Conservation (phyloP, 2,113 vertebrate genomes). For the Chamaea fasciata region DNA sequence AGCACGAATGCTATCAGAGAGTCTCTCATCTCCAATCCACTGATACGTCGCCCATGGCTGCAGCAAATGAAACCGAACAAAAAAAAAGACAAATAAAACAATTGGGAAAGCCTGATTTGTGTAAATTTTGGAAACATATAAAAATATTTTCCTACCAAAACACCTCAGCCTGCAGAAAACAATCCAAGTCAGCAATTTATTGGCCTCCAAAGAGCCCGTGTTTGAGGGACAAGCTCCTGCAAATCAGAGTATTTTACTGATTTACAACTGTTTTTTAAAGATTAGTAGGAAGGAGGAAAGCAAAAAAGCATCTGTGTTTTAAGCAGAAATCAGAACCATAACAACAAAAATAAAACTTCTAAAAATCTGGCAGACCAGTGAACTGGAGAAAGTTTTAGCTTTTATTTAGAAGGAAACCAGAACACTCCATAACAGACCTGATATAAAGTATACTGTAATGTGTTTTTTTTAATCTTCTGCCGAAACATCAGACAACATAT, state of each 20-base stretch:
- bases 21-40: background rate
- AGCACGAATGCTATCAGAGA: background rate
- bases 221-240: background rate
- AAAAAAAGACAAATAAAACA: background rate
- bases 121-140: background rate
- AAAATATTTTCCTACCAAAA: background rate
- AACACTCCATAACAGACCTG: background rate
- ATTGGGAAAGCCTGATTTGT: background rate
- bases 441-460: background rate
- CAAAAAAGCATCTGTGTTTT: background rate
- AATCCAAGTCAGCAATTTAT: accelerated
- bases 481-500: background rate
- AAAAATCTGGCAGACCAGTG: background rate
- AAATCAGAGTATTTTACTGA: background rate
- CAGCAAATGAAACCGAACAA: background rate
- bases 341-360: background rate
- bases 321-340: background rate
- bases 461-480: background rate
- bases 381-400: background rate
- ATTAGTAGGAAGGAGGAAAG: background rate
- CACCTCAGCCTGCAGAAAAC: background rate
- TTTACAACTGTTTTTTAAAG: background rate
- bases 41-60: accelerated
- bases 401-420: background rate
- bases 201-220: background rate